phyloP scores from a whole-genome alignment of 2,797 vertebrate species.

The Sebastolobus altivelis region DNA sequence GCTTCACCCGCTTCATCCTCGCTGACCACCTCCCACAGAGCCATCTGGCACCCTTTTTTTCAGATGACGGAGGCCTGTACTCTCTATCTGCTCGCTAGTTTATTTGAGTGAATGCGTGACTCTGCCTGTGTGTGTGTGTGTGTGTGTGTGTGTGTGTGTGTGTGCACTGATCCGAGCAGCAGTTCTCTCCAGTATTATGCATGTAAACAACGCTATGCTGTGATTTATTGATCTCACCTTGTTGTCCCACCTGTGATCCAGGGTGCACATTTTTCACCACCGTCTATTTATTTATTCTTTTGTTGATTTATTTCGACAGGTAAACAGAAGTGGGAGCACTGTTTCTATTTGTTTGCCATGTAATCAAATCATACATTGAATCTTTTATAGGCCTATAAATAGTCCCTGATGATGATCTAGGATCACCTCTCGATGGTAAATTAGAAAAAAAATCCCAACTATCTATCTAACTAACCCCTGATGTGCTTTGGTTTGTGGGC shows the following conservation, averaged over 20 bases:
- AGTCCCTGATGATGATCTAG: conserved; percentile 25
- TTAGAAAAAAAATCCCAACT: conserved; percentile 1
- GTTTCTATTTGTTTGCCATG: conserved; percentile 24
- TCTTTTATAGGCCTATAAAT: conserved; percentile 51
- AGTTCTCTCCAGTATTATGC: conserved; percentile 27
- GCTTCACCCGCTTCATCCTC: conserved; percentile 67
- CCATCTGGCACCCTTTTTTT: conserved; percentile 73
- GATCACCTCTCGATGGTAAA: conserved; percentile 30
- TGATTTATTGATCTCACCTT: conserved; percentile 59
- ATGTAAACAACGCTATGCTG: conserved; percentile 44
- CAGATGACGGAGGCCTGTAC: conserved; percentile 12
- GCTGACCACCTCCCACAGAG: conserved; percentile 72
- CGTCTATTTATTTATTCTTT: conserved; percentile 34
- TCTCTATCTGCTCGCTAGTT: conserved; percentile 36
- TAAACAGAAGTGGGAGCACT: conserved; percentile 26
- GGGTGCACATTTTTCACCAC: conserved; percentile 19
- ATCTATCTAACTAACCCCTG: not conserved
- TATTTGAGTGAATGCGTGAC: conserved; percentile 34
- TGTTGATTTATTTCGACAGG: conserved; percentile 40
- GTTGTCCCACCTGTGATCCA: not conserved
- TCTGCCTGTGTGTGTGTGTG: not conserved
- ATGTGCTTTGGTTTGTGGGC: conserved; percentile 24
- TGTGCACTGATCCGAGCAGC: conserved; percentile 26
- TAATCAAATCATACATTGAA: conserved; percentile 32
- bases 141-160: conserved; percentile 13